Evolutionary conservation across 2,797 vertebrate genomes (phyloP).

Genomic region (Dendrocincla fuliginosa): DNA sequence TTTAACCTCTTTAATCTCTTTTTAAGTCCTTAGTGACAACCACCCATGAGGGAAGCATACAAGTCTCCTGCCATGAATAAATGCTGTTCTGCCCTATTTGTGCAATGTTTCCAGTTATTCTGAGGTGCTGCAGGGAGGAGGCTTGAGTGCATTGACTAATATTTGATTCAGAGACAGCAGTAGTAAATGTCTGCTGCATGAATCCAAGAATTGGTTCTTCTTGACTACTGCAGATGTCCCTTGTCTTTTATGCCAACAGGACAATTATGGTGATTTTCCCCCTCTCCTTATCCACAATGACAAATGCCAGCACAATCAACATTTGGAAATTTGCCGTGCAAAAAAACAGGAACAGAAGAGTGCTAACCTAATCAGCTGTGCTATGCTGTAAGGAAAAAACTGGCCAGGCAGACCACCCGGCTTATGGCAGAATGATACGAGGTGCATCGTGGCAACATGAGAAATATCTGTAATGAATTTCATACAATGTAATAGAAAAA

Average conservation of each 20-base stretch:
- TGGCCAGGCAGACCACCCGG: neutral
- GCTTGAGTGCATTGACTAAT: neutral
- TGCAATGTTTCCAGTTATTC: neutral
- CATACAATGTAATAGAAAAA: neutral
- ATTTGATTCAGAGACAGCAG: neutral
- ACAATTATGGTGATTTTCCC: neutral
- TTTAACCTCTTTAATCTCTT: neutral
- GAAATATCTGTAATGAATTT: neutral
- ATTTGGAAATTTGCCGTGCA: neutral
- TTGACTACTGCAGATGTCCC: neutral
- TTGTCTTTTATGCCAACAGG: neutral
- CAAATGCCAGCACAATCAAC: neutral
- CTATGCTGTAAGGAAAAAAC: neutral
- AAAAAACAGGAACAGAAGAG: constrained; percentile 3
- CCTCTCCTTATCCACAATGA: neutral
- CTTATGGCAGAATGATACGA: neutral
- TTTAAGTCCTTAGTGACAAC: neutral
- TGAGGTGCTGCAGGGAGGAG: neutral
- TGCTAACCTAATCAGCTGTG: neutral
- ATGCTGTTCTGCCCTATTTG: neutral
- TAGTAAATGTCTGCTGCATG: neutral
- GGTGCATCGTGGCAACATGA: neutral
- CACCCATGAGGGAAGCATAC: neutral
- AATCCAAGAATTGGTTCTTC: constrained; percentile 9
- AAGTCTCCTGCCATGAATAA: neutral